Percentiles rank a stretch among this genome's conserved stretches.
Evolutionary conservation across 2,113 vertebrate genomes (phyloP).

Genomic region (Amblyornis subalaris): DNA sequence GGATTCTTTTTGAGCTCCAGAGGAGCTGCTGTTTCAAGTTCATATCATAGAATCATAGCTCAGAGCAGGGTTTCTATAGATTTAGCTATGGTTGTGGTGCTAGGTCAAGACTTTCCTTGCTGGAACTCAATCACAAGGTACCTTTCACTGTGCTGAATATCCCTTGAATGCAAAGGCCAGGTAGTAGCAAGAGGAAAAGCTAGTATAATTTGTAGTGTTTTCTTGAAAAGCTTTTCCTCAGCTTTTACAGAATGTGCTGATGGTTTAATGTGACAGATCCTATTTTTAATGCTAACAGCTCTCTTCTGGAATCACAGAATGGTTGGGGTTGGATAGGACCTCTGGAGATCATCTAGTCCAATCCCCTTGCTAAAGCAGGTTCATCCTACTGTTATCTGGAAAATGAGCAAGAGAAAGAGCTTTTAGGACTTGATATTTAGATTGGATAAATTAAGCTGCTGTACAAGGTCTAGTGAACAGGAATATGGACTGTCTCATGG

Average conservation of each 20-base stretch:
- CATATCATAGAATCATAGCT: not conserved
- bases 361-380: too few species aligned
- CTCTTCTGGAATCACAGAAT: not conserved
- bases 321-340: too few species aligned
- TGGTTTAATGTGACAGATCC: slow-evolving; percentile 49
- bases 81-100: not conserved
- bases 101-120: not conserved
- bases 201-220: not conserved
- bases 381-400: not conserved
- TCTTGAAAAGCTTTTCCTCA: not conserved
- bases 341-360: too few species aligned
- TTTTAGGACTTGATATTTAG: slow-evolving; percentile 52
- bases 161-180: not conserved
- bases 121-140: not conserved
- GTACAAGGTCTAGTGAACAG: slow-evolving; percentile 26
- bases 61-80: not conserved
- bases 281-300: slow-evolving; percentile 31
- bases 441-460: slow-evolving; percentile 56
- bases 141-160: not conserved
- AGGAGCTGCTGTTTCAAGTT: not conserved
- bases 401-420: slow-evolving; percentile 5
- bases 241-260: not conserved
- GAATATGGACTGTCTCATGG: slow-evolving; percentile 9
- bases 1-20: not conserved
- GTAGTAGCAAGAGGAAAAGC: not conserved